phyloP scores from a whole-genome alignment of 2,113 vertebrate species.

The Mormyrus iriodes region DNA sequence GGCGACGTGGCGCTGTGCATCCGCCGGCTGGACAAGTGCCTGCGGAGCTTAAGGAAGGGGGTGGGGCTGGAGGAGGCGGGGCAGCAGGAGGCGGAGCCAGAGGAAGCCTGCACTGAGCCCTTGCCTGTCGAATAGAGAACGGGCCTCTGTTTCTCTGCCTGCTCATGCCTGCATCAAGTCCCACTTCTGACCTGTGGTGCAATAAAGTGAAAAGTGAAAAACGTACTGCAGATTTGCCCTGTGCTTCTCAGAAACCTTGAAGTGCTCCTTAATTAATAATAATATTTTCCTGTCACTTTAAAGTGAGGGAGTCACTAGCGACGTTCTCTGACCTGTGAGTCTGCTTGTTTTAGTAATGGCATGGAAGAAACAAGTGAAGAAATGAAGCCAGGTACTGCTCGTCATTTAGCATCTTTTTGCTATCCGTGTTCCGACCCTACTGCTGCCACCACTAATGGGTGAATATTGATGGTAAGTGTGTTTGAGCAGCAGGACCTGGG shows the following conservation, averaged over 20 bases:
- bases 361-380: not conserved
- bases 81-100: not conserved
- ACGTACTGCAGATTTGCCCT: not conserved
- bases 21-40: conserved; percentile 86
- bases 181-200: not conserved
- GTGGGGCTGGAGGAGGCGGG: not conserved
- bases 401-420: not conserved
- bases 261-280: not conserved
- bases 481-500: too few species aligned
- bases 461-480: not conserved
- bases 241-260: not conserved
- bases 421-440: not conserved
- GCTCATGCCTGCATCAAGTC: not conserved
- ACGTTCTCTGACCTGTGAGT: not conserved
- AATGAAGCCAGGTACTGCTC: not conserved
- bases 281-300: not conserved
- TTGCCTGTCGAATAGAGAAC: not conserved
- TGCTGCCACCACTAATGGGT: not conserved
- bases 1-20: conserved; percentile 83
- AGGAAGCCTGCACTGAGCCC: not conserved
- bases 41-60: conserved; percentile 67
- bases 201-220: not conserved
- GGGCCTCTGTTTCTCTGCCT: not conserved
- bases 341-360: not conserved
- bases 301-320: not conserved